Base-by-base conservation (phyloP, 2,888 invertebrate species). In the Xylota sylvarum region DNA sequence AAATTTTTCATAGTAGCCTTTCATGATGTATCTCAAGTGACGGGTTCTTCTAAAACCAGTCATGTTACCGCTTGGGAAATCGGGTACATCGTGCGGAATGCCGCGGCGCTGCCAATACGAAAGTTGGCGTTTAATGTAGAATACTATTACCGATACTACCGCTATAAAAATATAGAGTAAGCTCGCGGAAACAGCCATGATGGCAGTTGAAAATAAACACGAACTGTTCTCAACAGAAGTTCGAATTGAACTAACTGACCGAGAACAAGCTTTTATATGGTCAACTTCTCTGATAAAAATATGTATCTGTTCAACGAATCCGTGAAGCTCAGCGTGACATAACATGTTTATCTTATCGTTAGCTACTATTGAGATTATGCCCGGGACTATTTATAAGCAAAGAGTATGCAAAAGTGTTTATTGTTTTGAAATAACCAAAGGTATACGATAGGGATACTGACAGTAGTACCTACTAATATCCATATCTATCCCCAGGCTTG, bases 51-150 rank as follows among this genome's bases (percentile, higher is more conserved):
- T 50, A 88, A 88, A 73, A 88, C 90, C 76, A 88, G 89, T 3
- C 89, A 83, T 23, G 90, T 89, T 83, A 88, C 90, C 89, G 88
- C 82, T 88, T 4, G 90, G 81, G 37, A 90, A 89, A 48, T 89
- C 89, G 4, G 91, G 91, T 5, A 89, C 72, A 62, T 90, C 90
- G 76, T 90, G 91, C 12, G 91, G 90, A 83, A 92, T 89, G 46
- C 88, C 90, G 2, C 88, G 89, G 0, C 88, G 83, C 30, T 88
- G 70, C 76, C 90, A 89, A 6, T 89, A 90, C 4, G 67, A 6
- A 14, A 83, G 19, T 17, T 7, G 58, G 35, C 46, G 78, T 10
- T 46, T 52, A 4, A 67, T 12, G 5, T 14, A 46, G 7, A 40
- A 55, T 0, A 52, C 23, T 4, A 69, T 2, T 2, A 30, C 23